Conservation (phyloP, 2,113 vertebrate genomes). For the Oreochromis tanganicae region DNA sequence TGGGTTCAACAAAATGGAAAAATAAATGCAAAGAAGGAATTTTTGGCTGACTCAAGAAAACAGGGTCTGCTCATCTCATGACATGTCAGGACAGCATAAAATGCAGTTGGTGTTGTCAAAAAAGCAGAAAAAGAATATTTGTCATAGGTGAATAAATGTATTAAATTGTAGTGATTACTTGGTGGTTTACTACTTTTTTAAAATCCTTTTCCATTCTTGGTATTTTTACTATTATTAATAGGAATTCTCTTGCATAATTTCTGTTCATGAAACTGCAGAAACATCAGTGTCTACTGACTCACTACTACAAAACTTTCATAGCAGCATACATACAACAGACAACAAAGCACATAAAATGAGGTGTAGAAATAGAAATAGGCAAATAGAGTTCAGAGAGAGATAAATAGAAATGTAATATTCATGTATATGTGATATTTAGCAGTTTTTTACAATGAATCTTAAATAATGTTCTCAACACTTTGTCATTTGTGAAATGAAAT, state of each 20-base stretch:
- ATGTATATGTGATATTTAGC: background rate
- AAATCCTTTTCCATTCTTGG: background rate
- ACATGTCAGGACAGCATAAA: background rate
- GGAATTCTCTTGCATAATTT: background rate
- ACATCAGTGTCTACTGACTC: background rate
- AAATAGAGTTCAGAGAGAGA: background rate
- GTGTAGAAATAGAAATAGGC: background rate
- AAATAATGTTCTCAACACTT: background rate
- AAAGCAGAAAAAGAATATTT: background rate
- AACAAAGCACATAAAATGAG: background rate
- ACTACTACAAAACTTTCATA: background rate
- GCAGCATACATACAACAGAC: background rate
- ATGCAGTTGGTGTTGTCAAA: background rate
- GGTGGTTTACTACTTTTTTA: background rate
- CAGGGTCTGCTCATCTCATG: background rate
- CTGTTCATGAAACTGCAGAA: background rate
- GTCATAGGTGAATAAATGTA: background rate
- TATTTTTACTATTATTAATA: background rate
- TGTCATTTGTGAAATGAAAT: background rate
- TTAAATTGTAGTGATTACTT: background rate
- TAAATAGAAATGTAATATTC: background rate
- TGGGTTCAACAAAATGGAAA: background rate
- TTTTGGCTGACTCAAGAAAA: background rate
- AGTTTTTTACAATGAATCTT: background rate
- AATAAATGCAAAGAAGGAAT: background rate